Base-by-base conservation (phyloP, 2,888 invertebrate species). In the Phania funesta region DNA sequence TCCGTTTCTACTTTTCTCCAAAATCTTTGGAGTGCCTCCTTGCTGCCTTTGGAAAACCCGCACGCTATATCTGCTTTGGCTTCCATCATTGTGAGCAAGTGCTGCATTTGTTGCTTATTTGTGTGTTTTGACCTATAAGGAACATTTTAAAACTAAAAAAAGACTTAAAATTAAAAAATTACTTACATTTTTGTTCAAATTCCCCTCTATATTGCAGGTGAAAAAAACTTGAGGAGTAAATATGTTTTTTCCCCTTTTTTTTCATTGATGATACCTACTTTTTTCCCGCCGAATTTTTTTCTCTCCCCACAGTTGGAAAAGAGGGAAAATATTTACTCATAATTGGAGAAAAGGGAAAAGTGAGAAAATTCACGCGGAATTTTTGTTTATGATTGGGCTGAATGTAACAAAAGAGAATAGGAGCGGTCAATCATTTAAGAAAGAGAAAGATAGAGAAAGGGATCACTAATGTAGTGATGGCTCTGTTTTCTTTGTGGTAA, bases 261-360 rank as follows among this genome's bases (percentile, higher is more conserved):
- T n/a, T n/a, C n/a, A n/a, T n/a, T n/a, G n/a, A n/a, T n/a, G n/a
- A n/a, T n/a, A n/a, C n/a, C n/a, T n/a, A n/a, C n/a, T n/a, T n/a
- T n/a, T n/a, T n/a, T n/a, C n/a, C n/a, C n/a, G n/a, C n/a, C n/a
- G n/a, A n/a, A n/a, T n/a, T n/a, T n/a, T n/a, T n/a, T n/a, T n/a
- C n/a, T n/a, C n/a, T n/a, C n/a, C n/a, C n/a, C 48, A 48, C 11
- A 48, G 48, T 48, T 48, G 48, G 9, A 48, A 48, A 48, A 48
- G 11, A 48, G 48, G 22, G 20, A 48, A 20, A 20, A 48, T 11
- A 48, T 8, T 48, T 48, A 20, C 9, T 20, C 20, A 22, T 22
- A 9, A 48, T 48, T 1, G 22, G n/a, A n/a, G n/a, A n/a, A n/a
- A n/a, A n/a, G n/a, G n/a, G n/a, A n/a, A 16, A 48, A 48, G 22